Evolutionary conservation across 1,140 invertebrate species (phyloP).

Genomic region (Drosophila ficusphila): DNA sequence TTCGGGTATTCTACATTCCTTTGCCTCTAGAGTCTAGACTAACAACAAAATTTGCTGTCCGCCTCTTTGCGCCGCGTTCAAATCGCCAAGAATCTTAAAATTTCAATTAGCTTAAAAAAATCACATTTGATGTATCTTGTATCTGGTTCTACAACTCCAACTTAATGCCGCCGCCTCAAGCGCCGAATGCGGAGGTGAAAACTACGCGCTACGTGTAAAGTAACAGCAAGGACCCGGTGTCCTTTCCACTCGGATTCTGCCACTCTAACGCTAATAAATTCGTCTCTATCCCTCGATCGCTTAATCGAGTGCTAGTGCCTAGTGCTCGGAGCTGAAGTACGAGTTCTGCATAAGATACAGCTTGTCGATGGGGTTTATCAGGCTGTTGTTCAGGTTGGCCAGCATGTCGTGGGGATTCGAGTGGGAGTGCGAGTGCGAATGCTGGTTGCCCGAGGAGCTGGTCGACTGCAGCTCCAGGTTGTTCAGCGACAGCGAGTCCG

Average conservation of each 20-base stretch:
- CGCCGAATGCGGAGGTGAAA: slow-evolving; percentile 11
- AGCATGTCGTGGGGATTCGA: slow-evolving; percentile 84
- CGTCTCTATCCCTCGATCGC: slow-evolving; percentile 40
- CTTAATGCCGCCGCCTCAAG: slow-evolving; percentile 9
- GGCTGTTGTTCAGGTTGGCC: slow-evolving; percentile 87
- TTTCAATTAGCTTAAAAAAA: slow-evolving; percentile 77
- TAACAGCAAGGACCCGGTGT: slow-evolving; percentile 39
- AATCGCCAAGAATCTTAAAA: slow-evolving; percentile 63
- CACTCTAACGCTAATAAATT: slow-evolving; percentile 81
- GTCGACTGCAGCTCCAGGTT: slow-evolving; percentile 87
- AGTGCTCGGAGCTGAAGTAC: slow-evolving; percentile 88
- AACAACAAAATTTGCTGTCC: slow-evolving; percentile 58
- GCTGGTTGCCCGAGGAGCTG: slow-evolving; percentile 85
- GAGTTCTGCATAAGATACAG: slow-evolving; percentile 98
- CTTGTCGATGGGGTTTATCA: slow-evolving; percentile 97
- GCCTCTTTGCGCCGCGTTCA: slow-evolving; percentile 19
- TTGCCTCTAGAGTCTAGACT: slow-evolving; percentile 44
- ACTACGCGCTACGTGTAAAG: slow-evolving; percentile 28
- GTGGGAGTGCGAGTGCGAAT: slow-evolving; percentile 83
- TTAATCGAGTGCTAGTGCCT: slow-evolving; percentile 14
- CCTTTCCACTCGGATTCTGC: slow-evolving; percentile 30
- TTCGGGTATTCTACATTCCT: slow-evolving; percentile 38
- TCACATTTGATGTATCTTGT: slow-evolving; percentile 68
- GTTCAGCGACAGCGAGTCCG: slow-evolving; percentile 90
- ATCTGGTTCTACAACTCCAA: slow-evolving; percentile 60